Evolutionary conservation across 92 coral and sea anemone species (phyloP), one percentile per base, ranked within the genome.

Genomic region (Diadumene lineata): DNA sequence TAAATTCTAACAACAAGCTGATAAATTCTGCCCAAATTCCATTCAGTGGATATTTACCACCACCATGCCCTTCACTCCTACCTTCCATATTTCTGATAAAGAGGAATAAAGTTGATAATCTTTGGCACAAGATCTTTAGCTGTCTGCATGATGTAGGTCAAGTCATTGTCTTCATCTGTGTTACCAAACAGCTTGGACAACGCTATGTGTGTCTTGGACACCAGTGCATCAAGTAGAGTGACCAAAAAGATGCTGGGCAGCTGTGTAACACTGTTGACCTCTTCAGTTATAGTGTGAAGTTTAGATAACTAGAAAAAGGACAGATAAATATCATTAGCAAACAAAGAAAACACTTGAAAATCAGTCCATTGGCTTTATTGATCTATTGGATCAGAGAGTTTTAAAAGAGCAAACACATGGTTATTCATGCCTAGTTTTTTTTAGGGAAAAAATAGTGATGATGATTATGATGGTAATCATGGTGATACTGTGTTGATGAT

Each of bases 71-170:
- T n/a, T n/a, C 77, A 43, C 13, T 38, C 48, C 48, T 70, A 96
- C 99, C 96, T 90, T 66, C 91, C 85, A 89, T 86, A 92, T 57
- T 73, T 90, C 82, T 96, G 99, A 78, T 86, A 96, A 29, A 84
- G 46, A 24, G 90, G 87, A 74, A 96, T 84, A 56, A 92, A 80
- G 25, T 89, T 83, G 56, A 92, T 50, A 18, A 89, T 75, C 11
- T 75, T 72, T 18, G 93, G 91, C 1, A 96, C 72, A 43, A 96
- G 79, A 18, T 92, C 92, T 64, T 66, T 88, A 33, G 86, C 96
- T 55, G 84, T 79, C 65, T 88, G 86, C 79, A 81, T 82, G 68
- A 91, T 81, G 26, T 81, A 85, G 1, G 89, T 87, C 17, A 92
- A 73, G 70, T 86, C 89, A 11, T 91, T 92, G 48, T 86, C 92